Evolutionary conservation across 2,797 vertebrate genomes (phyloP).

Genomic region (Phalanger gymnotis): DNA sequence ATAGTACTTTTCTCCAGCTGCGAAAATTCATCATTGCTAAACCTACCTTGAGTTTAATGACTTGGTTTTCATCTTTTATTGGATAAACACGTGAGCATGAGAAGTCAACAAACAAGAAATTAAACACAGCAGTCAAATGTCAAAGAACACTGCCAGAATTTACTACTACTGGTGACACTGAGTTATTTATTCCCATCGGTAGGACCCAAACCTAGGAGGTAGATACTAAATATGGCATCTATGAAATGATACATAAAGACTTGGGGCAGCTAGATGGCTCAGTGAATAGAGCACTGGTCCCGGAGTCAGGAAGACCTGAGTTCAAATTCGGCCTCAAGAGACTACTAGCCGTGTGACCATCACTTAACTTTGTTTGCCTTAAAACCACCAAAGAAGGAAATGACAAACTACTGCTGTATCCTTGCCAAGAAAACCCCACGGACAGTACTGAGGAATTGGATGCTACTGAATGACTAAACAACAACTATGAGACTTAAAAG

Average conservation of each 20-base stretch:
- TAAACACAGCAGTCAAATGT: constrained; percentile 34
- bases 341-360: background rate
- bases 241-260: background rate
- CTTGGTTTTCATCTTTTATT: constrained; percentile 53
- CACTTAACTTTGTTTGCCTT: background rate
- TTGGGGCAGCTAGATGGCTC: background rate
- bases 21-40: background rate
- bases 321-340: background rate
- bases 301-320: background rate
- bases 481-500: constrained; percentile 36
- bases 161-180: constrained; percentile 34
- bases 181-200: constrained; percentile 37
- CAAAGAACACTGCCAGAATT: constrained; percentile 25
- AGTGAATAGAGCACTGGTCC: background rate
- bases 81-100: constrained; percentile 44
- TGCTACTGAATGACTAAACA: background rate
- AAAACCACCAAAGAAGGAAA: background rate
- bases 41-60: background rate
- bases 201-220: background rate
- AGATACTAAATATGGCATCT: background rate
- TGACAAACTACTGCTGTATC: background rate
- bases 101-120: constrained; percentile 53
- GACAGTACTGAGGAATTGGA: background rate
- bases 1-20: background rate
- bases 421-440: background rate